Percentiles rank a stretch among this genome's conserved stretches.
These are phyloP conservation scores for Cyanoderma ruficeps DNA, from an alignment of 2,113 vertebrate genomes.

Conservation along the genomic window DNA sequence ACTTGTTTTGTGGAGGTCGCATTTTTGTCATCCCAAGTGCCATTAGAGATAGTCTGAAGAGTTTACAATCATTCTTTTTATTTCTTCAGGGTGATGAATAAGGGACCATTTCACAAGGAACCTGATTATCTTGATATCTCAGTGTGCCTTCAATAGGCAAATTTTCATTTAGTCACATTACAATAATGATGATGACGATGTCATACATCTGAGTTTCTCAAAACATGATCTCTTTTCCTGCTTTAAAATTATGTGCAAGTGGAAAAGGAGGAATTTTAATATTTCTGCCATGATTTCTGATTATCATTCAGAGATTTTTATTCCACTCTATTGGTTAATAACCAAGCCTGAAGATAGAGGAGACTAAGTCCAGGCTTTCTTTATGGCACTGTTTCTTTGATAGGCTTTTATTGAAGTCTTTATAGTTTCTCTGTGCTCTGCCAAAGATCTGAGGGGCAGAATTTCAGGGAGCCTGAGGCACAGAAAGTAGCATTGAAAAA, in stretches of 20 bases:
- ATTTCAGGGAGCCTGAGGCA: not conserved
- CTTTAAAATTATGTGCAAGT: not conserved
- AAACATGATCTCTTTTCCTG: not conserved
- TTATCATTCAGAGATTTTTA: not conserved
- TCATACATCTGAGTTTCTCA: not conserved
- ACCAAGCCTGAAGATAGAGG: not conserved
- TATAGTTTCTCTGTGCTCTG: not conserved
- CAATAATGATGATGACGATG: not conserved
- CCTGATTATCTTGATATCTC: not conserved
- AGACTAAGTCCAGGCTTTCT: not conserved
- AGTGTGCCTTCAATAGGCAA: not conserved
- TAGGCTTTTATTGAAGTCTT: not conserved
- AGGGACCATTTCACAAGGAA: not conserved
- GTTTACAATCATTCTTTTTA: not conserved
- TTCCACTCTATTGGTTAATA: not conserved
- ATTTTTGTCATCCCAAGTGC: not conserved
- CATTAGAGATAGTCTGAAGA: not conserved
- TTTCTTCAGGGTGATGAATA: not conserved
- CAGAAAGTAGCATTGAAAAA: not conserved
- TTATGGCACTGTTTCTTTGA: not conserved
- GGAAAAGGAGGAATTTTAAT: not conserved
- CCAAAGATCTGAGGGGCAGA: not conserved
- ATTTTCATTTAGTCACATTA: not conserved
- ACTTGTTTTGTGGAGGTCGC: conserved; percentile 11
- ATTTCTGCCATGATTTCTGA: not conserved